Conservation (phyloP, 2,113 vertebrate species). For the Diadophis punctatus region DNA sequence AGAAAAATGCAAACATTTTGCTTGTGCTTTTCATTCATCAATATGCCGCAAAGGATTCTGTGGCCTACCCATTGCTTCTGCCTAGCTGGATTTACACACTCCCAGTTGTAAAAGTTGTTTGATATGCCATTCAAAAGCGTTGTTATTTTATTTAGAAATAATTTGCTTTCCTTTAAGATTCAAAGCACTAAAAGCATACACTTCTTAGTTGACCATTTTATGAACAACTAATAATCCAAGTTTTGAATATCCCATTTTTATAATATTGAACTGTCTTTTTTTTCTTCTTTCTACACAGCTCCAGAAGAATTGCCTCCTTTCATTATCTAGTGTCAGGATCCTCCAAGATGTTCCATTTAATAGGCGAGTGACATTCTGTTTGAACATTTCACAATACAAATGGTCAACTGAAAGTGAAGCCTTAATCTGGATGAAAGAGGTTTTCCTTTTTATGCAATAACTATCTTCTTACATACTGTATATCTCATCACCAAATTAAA, state of each 20-base stretch:
- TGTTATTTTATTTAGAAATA: neutral
- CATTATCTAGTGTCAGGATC: conserved; percentile 86
- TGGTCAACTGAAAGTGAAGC: neutral
- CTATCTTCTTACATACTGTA: neutral
- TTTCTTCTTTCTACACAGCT: conserved; percentile 63
- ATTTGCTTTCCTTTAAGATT: neutral
- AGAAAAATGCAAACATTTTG: neutral
- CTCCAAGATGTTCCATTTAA: conserved; percentile 89
- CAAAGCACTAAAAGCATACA: neutral
- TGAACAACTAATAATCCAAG: neutral
- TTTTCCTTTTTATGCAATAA: neutral
- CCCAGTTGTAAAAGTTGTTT: neutral
- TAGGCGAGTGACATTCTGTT: conserved; percentile 66
- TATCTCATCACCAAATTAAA: neutral
- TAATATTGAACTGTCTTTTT: neutral
- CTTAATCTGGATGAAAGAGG: neutral
- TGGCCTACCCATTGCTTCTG: neutral
- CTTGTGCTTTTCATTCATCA: neutral
- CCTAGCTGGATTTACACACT: neutral
- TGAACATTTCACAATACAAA: neutral
- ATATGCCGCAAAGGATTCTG: neutral
- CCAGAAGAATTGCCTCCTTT: conserved; percentile 91
- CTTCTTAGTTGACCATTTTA: neutral
- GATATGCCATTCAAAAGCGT: neutral
- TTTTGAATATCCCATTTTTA: neutral